Conservation (phyloP, 2,113 vertebrate genomes). For the Pangasianodon gigas region DNA sequence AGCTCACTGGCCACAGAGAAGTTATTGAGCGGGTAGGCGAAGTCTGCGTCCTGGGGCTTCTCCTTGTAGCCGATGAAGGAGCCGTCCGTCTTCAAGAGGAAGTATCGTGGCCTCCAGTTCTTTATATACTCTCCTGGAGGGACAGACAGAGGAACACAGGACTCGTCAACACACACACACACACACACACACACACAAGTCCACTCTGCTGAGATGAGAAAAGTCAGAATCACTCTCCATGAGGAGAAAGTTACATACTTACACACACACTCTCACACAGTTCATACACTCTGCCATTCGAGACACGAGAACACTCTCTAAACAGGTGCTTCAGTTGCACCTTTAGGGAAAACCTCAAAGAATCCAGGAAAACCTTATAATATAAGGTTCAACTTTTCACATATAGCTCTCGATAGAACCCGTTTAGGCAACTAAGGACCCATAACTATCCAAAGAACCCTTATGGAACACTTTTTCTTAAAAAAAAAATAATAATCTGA, state of each 20-base stretch:
- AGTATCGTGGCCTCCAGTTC: slow-evolving; percentile 96
- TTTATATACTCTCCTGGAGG: slow-evolving; percentile 93
- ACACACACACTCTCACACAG: neutral
- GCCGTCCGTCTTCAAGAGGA: slow-evolving; percentile 94
- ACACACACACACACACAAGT: neutral
- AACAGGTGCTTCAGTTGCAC: no score
- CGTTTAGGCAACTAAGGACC: neutral
- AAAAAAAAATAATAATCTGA: neutral
- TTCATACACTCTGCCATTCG: neutral
- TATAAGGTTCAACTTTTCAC: neutral
- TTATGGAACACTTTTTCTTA: neutral
- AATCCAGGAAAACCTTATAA: neutral
- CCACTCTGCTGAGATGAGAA: no score
- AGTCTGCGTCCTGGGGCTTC: slow-evolving; percentile 95
- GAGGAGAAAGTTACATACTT: no score
- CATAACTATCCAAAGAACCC: neutral
- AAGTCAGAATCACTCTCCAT: no score
- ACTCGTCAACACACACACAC: neutral
- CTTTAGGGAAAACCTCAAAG: neutral
- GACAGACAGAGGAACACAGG: slow-evolving; percentile 3
- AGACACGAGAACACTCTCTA: neutral
- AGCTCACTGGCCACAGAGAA: slow-evolving; percentile 96
- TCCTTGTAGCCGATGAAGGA: slow-evolving; percentile 98
- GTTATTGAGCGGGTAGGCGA: slow-evolving; percentile 97
- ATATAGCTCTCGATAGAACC: neutral